Evolutionary conservation across 2,113 vertebrate genomes (phyloP).

Genomic region (Larimichthys crocea): DNA sequence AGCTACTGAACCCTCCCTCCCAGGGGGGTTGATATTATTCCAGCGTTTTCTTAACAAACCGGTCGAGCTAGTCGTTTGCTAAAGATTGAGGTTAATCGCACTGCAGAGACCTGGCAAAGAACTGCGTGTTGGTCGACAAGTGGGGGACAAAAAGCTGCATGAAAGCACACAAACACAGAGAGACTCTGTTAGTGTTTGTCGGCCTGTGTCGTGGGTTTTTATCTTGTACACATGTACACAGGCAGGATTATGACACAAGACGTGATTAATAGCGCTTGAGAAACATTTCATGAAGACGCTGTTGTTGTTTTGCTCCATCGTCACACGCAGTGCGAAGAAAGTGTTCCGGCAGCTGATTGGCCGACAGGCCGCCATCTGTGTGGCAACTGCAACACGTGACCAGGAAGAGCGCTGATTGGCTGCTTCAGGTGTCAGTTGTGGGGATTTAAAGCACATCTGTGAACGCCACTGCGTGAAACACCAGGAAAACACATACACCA

Average conservation of each 20-base stretch:
- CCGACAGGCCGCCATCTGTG: conserved; percentile 49
- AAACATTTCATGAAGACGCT: conserved; percentile 51
- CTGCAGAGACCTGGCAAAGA: conserved; percentile 63
- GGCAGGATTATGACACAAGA: background rate
- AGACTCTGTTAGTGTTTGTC: background rate
- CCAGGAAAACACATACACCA: background rate
- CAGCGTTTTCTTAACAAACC: conserved; percentile 3
- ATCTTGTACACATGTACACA: background rate
- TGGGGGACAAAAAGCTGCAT: conserved; percentile 58
- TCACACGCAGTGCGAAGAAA: conserved; percentile 73
- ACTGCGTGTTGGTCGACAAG: conserved; percentile 60
- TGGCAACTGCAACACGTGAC: conserved; percentile 78
- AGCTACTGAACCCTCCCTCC: too few species aligned
- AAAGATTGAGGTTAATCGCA: conserved; percentile 73
- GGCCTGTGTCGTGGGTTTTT: background rate
- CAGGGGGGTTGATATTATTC: background rate
- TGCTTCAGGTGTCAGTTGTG: conserved; percentile 57
- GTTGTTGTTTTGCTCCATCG: conserved; percentile 79
- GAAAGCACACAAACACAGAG: background rate
- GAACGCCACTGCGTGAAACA: conserved; percentile 4
- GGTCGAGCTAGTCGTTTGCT: conserved; percentile 29
- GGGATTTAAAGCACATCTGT: conserved; percentile 39
- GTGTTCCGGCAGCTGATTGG: conserved; percentile 66
- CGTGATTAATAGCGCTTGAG: conserved; percentile 29
- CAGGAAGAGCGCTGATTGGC: conserved; percentile 57